Evolutionary conservation across 2,888 invertebrate genomes (phyloP), one percentile per base, ranked within the genome.

Genomic region (Dorcus hopei): DNA sequence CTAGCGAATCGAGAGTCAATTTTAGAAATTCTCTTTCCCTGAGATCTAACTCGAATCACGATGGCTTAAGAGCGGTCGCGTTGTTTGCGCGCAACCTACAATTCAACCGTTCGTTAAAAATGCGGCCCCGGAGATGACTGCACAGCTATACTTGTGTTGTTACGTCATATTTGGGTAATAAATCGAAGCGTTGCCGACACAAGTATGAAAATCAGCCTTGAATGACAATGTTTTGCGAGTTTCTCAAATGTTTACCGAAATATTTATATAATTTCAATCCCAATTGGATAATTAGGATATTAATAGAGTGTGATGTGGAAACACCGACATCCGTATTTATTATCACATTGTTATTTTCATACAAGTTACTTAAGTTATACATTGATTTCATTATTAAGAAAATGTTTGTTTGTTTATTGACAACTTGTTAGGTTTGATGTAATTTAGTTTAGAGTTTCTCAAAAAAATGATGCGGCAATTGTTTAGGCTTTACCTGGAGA

Each of bases 101-200:
- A 33, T 23, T 6, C 14, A 49, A 41, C 61, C 57, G 65, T 66
- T 64, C 58, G 14, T 49, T 55, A 19, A 7, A 52, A 40, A 63
- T 64, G 49, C 59, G 64, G 67, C 38, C 38, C 45, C 9, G 48
- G 51, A 54, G 56, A 67, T 70, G 70, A 71, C 67, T 58, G 59
- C 68, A 72, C 62, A 65, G 65, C 70, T 72, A 71, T 70, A 67
- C 61, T 59, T 61, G 66, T 50, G 64, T 57, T 62, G 62, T 72
- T 68, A 69, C 71, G 69, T 71, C 70, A 71, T 63, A 56, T 61
- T 63, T 61, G 59, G 54, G 57, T 63, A 64, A 63, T 58, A 45
- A 33, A 38, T 16, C 38, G 14, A 51, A 33, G 43, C n/a, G 54
- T 54, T 49, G 39, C 54, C 41, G 45, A 43, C 38, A 45, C 4